Evolutionary conservation across 2,888 invertebrate genomes (phyloP).

Genomic region (Lampropteryx suffumata): DNA sequence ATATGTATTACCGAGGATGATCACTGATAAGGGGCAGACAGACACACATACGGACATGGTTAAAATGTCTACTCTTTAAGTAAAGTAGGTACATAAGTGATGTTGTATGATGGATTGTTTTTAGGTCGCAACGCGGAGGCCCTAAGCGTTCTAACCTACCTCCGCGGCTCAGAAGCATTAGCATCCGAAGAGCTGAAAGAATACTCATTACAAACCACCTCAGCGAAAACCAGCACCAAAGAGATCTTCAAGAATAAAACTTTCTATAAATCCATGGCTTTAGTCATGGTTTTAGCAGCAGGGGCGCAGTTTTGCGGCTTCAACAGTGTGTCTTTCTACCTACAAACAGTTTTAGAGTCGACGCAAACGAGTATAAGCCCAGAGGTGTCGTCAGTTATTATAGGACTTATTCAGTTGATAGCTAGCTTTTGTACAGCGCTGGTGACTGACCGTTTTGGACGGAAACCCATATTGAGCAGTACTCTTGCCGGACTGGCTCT

Average conservation of each 20-base stretch:
- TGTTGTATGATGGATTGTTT: slow-evolving; percentile 26
- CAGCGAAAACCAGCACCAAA: slow-evolving; percentile 24
- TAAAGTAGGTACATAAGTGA: no score
- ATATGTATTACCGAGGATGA: no score
- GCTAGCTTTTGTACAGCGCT: slow-evolving; percentile 51
- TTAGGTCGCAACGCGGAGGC: slow-evolving; percentile 55
- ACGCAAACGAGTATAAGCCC: slow-evolving; percentile 55
- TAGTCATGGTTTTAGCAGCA: slow-evolving; percentile 27
- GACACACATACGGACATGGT: no score
- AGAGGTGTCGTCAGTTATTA: slow-evolving; percentile 53
- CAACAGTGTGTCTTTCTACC: slow-evolving; percentile 56
- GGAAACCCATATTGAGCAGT: slow-evolving; percentile 45
- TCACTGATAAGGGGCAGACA: no score
- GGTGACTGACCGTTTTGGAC: slow-evolving; percentile 50
- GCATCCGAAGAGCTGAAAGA: slow-evolving; percentile 58
- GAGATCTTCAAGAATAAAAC: slow-evolving; percentile 36
- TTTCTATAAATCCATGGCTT: slow-evolving; percentile 43
- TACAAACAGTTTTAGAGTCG: slow-evolving; percentile 59
- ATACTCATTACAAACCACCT: slow-evolving; percentile 35
- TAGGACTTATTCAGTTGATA: slow-evolving; percentile 56
- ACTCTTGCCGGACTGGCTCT: slow-evolving; percentile 44
- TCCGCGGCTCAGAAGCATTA: slow-evolving; percentile 51
- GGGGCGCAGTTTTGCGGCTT: slow-evolving; percentile 49
- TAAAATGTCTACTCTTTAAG: no score
- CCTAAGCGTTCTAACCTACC: slow-evolving; percentile 46